Percentiles rank a stretch among this genome's conserved stretches.
Conservation (phyloP, 1,140 invertebrate species). For the Drosophila repleta region DNA sequence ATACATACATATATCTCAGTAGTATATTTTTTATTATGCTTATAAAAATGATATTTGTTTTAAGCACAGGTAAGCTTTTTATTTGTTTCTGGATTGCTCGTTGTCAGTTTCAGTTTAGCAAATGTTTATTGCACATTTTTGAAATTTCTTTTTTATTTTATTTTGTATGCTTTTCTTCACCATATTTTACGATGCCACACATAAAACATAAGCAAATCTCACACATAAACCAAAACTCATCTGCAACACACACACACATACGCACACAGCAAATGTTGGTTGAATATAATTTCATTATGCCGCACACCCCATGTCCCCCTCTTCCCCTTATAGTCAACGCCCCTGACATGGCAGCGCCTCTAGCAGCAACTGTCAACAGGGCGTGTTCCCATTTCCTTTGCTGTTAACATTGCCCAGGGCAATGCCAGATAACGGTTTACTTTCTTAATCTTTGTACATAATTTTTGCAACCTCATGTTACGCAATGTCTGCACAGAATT, state of each 20-base stretch:
- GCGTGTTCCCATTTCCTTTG: slow-evolving; percentile 16
- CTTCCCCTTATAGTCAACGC: not conserved
- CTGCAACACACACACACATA: slow-evolving; percentile 36
- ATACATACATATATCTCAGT: not conserved
- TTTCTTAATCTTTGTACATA: slow-evolving; percentile 80
- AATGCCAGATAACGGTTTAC: slow-evolving; percentile 72
- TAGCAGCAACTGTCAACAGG: slow-evolving; percentile 70
- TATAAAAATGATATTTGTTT: slow-evolving; percentile 1
- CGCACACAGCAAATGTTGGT: slow-evolving; percentile 33
- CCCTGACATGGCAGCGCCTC: slow-evolving; percentile 24
- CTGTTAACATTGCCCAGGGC: slow-evolving; percentile 43
- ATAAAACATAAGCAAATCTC: slow-evolving; percentile 58
- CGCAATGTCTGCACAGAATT: slow-evolving; percentile 36
- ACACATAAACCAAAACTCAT: slow-evolving; percentile 60
- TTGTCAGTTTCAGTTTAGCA: slow-evolving; percentile 14
- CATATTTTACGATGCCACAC: slow-evolving; percentile 47
- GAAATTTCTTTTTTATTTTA: slow-evolving; percentile 46
- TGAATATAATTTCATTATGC: slow-evolving; percentile 73
- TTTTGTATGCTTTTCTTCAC: slow-evolving; percentile 45
- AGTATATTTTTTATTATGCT: not conserved
- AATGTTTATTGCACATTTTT: slow-evolving; percentile 41
- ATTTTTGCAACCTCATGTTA: slow-evolving; percentile 70
- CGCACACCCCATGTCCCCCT: not conserved
- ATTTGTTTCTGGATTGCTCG: slow-evolving; percentile 15
- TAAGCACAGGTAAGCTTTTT: slow-evolving; percentile 10